Base-by-base conservation (phyloP, 2,113 vertebrate species). In the Aramus guarauna region DNA sequence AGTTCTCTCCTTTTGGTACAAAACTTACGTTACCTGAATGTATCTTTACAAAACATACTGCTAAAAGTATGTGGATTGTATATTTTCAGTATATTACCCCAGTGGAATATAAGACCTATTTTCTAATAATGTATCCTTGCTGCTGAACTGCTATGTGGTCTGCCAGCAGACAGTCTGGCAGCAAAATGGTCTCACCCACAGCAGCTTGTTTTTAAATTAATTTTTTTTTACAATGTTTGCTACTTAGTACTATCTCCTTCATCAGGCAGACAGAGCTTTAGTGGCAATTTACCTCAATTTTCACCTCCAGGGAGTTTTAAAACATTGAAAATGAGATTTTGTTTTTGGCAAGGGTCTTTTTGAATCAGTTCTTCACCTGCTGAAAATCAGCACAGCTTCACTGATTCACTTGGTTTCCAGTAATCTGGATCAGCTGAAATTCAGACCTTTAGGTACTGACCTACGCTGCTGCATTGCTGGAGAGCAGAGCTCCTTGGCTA, bases 141-240 rank as follows among this genome's bases (percentile, higher is more conserved):
- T 92, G 88, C 66, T 0, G 67, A 88, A 69, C 48, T 76, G 53
- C 63, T 83, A 62, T 39, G 89, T 78, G 67, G 74, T 90, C 62
- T 94, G 87, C 90, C 78, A 96, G 88, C 85, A 96, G 96, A 96
- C 93, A 96, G 88, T 94, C 90, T 96, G 94, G 96, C 85, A 97
- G 75, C 37, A 94, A 93, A 92, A 93, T 48, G 62, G 73, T 88
- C 94, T 96, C 93, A 91, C 81, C 81, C 77, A 67, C 55, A 52
- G 90, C 62, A 91, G 85, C 90, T 93, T 92, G 90, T 29, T 94
- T 96, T 95, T 66, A 83, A 94, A 88, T 94, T 94, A 71, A 37
- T 5, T 76, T 88, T 94, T 82, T 59, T 22, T 1, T 0, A 58
- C 74, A 80, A 74, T 94, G 52, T 85, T 87, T 95, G 72, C 62